Conservation (phyloP, 2,797 vertebrate genomes). For the Gambusia yucatana region DNA sequence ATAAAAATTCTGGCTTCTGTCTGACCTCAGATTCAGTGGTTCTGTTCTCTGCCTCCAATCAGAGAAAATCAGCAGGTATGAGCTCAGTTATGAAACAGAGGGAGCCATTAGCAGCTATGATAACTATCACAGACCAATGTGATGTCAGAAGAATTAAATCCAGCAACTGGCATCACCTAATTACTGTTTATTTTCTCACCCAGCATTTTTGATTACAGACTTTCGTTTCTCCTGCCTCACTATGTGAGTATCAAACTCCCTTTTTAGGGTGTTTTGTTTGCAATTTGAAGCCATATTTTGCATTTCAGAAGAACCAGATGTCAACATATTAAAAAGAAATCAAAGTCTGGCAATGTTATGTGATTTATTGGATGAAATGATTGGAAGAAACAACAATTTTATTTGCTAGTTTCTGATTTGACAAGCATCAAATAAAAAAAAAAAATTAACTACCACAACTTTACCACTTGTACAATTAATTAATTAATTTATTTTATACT, state of each 20-base stretch:
- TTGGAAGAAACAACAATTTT: constrained; percentile 78
- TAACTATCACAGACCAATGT: constrained; percentile 79
- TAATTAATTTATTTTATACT: constrained; percentile 24
- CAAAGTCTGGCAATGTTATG: constrained; percentile 81
- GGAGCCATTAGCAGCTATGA: constrained; percentile 82
- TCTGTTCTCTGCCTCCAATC: constrained; percentile 50
- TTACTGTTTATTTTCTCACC: constrained; percentile 60
- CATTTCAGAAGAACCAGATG: constrained; percentile 72
- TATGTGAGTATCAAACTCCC: neutral
- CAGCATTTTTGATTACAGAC: constrained; percentile 22
- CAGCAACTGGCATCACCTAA: constrained; percentile 78
- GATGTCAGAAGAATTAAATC: constrained; percentile 77
- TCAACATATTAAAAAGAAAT: constrained; percentile 82
- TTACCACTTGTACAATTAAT: constrained; percentile 10
- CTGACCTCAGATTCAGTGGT: constrained; percentile 38
- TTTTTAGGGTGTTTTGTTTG: constrained; percentile 5
- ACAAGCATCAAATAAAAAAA: constrained; percentile 29
- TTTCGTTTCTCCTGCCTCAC: constrained; percentile 8
- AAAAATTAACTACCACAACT: constrained; percentile 18
- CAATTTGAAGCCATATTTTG: constrained; percentile 26
- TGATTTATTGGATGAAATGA: constrained; percentile 71
- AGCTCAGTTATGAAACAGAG: constrained; percentile 72
- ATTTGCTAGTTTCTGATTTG: constrained; percentile 46
- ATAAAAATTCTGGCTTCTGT: constrained; percentile 30
- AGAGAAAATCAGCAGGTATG: constrained; percentile 67